These are phyloP conservation scores for Hippocampus guttulatus DNA, from an alignment of 2,113 vertebrate species.

Conservation along the genomic window DNA sequence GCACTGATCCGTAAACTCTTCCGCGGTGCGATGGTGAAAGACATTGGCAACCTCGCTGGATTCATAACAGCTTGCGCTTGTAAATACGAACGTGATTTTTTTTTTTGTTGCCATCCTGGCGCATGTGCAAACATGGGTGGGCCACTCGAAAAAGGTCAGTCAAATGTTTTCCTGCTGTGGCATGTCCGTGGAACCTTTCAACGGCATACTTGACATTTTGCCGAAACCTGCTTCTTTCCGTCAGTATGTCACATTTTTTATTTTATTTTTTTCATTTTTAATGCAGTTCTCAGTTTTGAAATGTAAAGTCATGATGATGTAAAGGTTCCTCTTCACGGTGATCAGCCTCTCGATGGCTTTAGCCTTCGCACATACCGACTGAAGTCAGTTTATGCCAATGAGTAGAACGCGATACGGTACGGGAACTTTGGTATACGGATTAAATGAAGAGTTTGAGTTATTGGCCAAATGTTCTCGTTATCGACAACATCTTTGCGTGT, in stretches of 20 bases:
- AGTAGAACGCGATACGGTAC: too few relatives aligned
- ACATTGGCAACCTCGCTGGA: slow-evolving; percentile 1
- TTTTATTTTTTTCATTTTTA: too few relatives aligned
- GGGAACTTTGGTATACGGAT: too few relatives aligned
- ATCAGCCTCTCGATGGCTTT: neutral
- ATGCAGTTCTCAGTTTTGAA: slow-evolving; percentile 1
- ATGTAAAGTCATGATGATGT: neutral
- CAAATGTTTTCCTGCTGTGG: slow-evolving; percentile 1
- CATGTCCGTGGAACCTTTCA: slow-evolving; percentile 8
- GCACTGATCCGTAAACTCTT: slow-evolving; percentile 17
- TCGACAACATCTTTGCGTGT: neutral
- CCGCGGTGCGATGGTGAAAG: slow-evolving; percentile 16
- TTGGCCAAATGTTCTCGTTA: neutral
- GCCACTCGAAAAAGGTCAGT: neutral
- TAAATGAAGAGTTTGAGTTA: neutral
- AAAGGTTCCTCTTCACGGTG: neutral
- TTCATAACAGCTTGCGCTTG: slow-evolving; percentile 35
- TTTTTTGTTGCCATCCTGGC: neutral
- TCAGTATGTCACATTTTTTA: neutral
- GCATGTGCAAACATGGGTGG: neutral
- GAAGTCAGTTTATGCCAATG: neutral
- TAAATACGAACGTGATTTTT: slow-evolving; percentile 25
- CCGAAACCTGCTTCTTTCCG: neutral
- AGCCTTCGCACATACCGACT: neutral
- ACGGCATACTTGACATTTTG: slow-evolving; percentile 5